A percentile compares a stretch with the other conserved stretches of the same genome.
Conservation (phyloP, 2,888 invertebrate genomes). For the Drosophila siamana region DNA sequence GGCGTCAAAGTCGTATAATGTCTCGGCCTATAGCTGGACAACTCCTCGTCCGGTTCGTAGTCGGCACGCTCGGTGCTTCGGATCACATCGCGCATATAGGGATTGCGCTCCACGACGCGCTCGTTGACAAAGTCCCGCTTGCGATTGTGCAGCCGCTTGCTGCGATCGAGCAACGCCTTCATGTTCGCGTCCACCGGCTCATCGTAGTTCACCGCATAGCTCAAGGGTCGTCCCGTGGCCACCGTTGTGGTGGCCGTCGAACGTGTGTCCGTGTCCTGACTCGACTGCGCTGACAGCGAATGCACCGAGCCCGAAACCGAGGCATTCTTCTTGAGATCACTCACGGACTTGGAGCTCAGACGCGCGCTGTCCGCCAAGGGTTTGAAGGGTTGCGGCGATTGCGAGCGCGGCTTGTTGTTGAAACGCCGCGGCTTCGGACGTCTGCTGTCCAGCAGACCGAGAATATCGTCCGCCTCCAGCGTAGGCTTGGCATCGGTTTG, state of each 20-base stretch:
- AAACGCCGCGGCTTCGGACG: slow-evolving; percentile 28
- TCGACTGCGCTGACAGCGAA: slow-evolving; percentile 62
- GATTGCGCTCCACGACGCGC: slow-evolving; percentile 84
- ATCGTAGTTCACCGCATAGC: slow-evolving; percentile 32
- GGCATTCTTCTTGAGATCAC: slow-evolving; percentile 69
- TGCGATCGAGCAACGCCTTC: slow-evolving; percentile 82
- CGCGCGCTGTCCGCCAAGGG: slow-evolving; percentile 54
- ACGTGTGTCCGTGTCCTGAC: slow-evolving; percentile 66
- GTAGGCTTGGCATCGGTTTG: slow-evolving; percentile 34
- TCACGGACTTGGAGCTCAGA: slow-evolving; percentile 70
- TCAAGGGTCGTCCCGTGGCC: slow-evolving; percentile 54
- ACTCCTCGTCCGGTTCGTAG: slow-evolving; percentile 62
- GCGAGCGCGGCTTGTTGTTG: slow-evolving; percentile 68
- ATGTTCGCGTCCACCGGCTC: slow-evolving; percentile 79
- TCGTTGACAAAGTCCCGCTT: slow-evolving; percentile 85
- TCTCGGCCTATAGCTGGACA: slow-evolving; percentile 77
- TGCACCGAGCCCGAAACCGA: slow-evolving; percentile 62
- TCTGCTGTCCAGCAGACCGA: slow-evolving; percentile 32
- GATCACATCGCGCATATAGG: slow-evolving; percentile 83
- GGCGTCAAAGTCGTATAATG: slow-evolving; percentile 56
- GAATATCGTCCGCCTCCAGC: slow-evolving; percentile 50
- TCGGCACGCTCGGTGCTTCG: slow-evolving; percentile 60
- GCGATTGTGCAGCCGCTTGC: slow-evolving; percentile 83
- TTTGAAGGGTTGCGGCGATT: slow-evolving; percentile 67
- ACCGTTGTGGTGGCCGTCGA: slow-evolving; percentile 56